Evolutionary conservation across 30 jellyfish, hydroid and myxozoan genomes (phyloP), one percentile per base, ranked within the genome.

Genomic region (Pseudorhiza aurosa): DNA sequence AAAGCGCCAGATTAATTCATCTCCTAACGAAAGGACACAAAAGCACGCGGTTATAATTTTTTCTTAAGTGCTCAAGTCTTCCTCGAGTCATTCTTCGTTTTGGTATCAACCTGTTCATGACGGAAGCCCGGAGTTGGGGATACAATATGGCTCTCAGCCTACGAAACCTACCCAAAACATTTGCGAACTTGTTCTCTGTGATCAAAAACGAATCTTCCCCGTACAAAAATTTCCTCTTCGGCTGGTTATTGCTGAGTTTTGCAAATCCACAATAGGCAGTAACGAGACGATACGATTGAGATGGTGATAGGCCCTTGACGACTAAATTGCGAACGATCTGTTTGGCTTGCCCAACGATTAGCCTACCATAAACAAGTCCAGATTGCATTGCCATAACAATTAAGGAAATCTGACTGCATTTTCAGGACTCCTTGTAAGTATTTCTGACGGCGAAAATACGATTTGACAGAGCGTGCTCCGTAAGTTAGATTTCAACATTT

Each of bases 201-300:
- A 85, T 68, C 57, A 85, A 85, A 69, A 78, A 85, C 26, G 96
- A 88, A 67, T 85, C 96, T 75, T 85, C 96, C 40, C 96, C 96
- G 67, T 70, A 85, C 32, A 74, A 42, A 42, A 85, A 85, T 49
- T 85, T 85, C 40, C 63, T 75, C 37, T 64, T 85, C 62, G 96
- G 96, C 45, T 60, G 73, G 62, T 72, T 47, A 27, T 47, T 74
- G 59, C 51, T 68, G 21, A 76, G 58, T 50, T 85, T 85, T 64
- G 90, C 96, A 57, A 73, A 85, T 4, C 96, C 96, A 55, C 96
- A 85, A 67, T 74, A 67, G 0, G 96, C 96, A 8, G 96, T 85
- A 35, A 85, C 63, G 28, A 85, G 87, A 26, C 90, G 32, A 24
- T 62, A 75, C 12, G 85, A 68, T 35, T 85, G 96, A 39, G 75